Evolutionary conservation across 2,888 invertebrate genomes (phyloP).

Genomic region (Napeogenes inachia): DNA sequence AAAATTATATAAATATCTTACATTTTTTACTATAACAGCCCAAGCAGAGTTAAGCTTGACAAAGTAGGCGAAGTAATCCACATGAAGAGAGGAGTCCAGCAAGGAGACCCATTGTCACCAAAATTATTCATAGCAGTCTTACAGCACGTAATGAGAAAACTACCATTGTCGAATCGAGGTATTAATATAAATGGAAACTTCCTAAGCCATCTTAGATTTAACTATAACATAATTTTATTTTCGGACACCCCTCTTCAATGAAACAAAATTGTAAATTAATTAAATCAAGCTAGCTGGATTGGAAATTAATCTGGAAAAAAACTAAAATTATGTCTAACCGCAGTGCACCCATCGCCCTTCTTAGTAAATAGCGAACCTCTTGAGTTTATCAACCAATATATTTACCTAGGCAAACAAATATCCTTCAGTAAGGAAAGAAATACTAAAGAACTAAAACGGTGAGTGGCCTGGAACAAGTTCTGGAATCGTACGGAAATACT

Average conservation of each 20-base stretch:
- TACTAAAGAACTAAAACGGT: too few relatives aligned
- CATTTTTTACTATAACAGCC: slow-evolving; percentile 18
- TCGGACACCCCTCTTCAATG: slow-evolving; percentile 4
- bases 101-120: slow-evolving; percentile 26
- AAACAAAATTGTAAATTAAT: too few relatives aligned
- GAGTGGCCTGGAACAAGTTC: too few relatives aligned
- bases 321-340: too few relatives aligned
- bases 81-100: slow-evolving; percentile 22
- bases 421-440: too few relatives aligned
- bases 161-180: slow-evolving; percentile 22
- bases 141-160: slow-evolving; percentile 18
- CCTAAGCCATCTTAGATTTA: slow-evolving; percentile 16
- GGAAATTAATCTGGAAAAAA: too few relatives aligned
- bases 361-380: too few relatives aligned
- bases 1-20: slow-evolving; percentile 15
- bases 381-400: too few relatives aligned
- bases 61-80: slow-evolving; percentile 19
- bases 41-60: slow-evolving; percentile 24
- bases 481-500: too few relatives aligned
- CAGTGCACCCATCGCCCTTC: too few relatives aligned
- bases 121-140: slow-evolving; percentile 26
- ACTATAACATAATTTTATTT: slow-evolving; percentile 18
- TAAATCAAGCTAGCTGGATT: too few relatives aligned
- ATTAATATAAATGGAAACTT: slow-evolving; percentile 22
- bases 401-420: too few relatives aligned